These are phyloP conservation scores for Teleogryllus occipitalis DNA, from an alignment of 1,140 invertebrate species.

Conservation along the genomic window DNA sequence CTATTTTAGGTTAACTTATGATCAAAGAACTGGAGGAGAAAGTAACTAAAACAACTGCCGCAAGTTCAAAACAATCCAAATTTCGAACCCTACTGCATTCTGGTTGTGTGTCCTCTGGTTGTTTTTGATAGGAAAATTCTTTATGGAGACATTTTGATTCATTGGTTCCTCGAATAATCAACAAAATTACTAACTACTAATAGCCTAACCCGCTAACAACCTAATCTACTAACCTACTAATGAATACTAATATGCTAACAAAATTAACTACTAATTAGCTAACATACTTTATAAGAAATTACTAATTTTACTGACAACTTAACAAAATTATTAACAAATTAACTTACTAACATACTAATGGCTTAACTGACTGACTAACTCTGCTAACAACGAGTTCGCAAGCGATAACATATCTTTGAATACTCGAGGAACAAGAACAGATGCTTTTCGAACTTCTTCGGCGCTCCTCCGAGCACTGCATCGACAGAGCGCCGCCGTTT, in stretches of 20 bases:
- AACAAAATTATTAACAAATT: not conserved
- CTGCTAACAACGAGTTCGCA: not conserved
- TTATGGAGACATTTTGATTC: too few species aligned
- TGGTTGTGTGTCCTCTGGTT: too few species aligned
- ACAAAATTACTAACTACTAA: not conserved
- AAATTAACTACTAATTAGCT: not conserved
- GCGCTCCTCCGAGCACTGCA: not conserved
- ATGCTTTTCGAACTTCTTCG: not conserved
- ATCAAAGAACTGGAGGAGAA: too few species aligned
- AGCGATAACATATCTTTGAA: not conserved
- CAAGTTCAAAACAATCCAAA: too few species aligned
- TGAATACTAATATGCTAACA: not conserved
- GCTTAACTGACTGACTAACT: not conserved
- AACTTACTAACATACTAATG: not conserved
- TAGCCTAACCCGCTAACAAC: not conserved
- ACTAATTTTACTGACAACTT: not conserved
- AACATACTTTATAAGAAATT: not conserved
- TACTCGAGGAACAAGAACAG: not conserved
- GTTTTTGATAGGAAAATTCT: too few species aligned
- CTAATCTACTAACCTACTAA: not conserved
- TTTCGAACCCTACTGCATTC: too few species aligned
- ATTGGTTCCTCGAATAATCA: not conserved
- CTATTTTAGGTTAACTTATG: too few species aligned
- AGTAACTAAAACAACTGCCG: too few species aligned
- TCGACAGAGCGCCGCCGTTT: too few species aligned